Percentiles rank a stretch among this genome's conserved stretches.
These are phyloP conservation scores for Spea hammondii DNA, from an alignment of 2,797 vertebrate genomes.

Conservation along the genomic window DNA sequence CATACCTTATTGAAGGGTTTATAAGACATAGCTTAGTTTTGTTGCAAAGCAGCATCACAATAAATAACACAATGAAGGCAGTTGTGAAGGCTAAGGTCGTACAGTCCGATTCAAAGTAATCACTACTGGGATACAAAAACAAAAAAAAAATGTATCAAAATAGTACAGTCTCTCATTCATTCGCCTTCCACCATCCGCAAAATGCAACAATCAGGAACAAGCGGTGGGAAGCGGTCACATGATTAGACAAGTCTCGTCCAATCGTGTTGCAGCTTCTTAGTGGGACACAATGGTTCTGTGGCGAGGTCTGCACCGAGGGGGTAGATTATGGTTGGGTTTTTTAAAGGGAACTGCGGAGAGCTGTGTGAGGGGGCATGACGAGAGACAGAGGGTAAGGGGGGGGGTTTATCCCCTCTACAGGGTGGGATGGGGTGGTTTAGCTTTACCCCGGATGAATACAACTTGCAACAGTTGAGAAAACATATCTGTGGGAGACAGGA, in stretches of 20 bases:
- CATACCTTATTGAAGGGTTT: too few species aligned
- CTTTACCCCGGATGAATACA: slow-evolving; percentile 61
- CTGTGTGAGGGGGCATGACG: slow-evolving; percentile 70
- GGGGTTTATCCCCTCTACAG: slow-evolving; percentile 58
- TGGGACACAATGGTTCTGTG: slow-evolving; percentile 57
- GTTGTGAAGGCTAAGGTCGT: neutral
- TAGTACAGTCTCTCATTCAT: slow-evolving; percentile 34
- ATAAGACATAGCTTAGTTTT: too few species aligned
- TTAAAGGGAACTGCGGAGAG: slow-evolving; percentile 70
- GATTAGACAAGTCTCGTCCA: slow-evolving; percentile 46
- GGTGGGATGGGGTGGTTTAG: slow-evolving; percentile 56
- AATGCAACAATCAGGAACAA: slow-evolving; percentile 33
- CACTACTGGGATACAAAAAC: slow-evolving; percentile 17
- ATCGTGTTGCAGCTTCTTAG: slow-evolving; percentile 53
- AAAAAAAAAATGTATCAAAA: slow-evolving; percentile 3
- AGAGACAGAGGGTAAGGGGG: slow-evolving; percentile 66
- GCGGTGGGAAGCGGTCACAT: slow-evolving; percentile 55
- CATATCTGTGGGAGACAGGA: slow-evolving; percentile 62
- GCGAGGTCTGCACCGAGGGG: neutral
- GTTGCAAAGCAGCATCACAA: neutral
- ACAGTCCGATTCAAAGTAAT: neutral
- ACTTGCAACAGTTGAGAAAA: slow-evolving; percentile 66
- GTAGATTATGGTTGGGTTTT: slow-evolving; percentile 13
- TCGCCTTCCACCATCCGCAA: neutral
- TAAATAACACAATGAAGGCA: neutral